Conservation (phyloP, 30 jellyfish, hydroid and myxozoan genomes). For the Sanderia malayensis region DNA sequence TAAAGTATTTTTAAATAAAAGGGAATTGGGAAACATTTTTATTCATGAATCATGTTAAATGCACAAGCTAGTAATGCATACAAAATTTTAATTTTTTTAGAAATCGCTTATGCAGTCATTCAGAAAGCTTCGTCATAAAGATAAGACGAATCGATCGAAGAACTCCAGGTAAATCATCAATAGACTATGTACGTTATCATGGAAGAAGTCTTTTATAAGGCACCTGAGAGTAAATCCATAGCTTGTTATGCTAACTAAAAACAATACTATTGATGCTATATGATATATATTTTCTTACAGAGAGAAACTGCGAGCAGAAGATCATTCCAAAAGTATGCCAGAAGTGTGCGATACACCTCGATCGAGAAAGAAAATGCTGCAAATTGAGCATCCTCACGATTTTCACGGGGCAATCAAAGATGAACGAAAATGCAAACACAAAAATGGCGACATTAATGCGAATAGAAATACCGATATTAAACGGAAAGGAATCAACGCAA, state of each 20-base stretch:
- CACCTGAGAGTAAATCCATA: neutral
- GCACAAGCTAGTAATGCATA: too few species aligned
- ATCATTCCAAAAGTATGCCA: slow-evolving; percentile 49
- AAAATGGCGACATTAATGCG: neutral
- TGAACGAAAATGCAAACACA: neutral
- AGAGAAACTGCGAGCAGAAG: slow-evolving; percentile 16
- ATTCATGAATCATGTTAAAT: too few species aligned
- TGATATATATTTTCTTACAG: neutral
- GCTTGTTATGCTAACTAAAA: too few species aligned
- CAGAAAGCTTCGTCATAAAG: slow-evolving; percentile 45
- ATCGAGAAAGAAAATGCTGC: slow-evolving; percentile 30
- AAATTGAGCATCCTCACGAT: slow-evolving; percentile 53
- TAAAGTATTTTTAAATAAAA: too few species aligned
- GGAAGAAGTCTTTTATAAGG: neutral
- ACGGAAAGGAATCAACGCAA: too few species aligned
- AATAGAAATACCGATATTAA: neutral
- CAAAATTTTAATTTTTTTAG: too few species aligned
- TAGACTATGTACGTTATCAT: neutral
- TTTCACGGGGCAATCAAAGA: neutral
- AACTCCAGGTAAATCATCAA: slow-evolving; percentile 6
- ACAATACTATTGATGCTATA: neutral
- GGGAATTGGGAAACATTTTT: too few species aligned
- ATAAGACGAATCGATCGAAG: slow-evolving; percentile 20
- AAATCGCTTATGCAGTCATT: slow-evolving; percentile 56
- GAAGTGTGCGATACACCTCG: slow-evolving; percentile 53